Evolutionary conservation across 2,888 invertebrate genomes (phyloP), one percentile per base, ranked within the genome.

Genomic region (Tricholauxania praeusta): DNA sequence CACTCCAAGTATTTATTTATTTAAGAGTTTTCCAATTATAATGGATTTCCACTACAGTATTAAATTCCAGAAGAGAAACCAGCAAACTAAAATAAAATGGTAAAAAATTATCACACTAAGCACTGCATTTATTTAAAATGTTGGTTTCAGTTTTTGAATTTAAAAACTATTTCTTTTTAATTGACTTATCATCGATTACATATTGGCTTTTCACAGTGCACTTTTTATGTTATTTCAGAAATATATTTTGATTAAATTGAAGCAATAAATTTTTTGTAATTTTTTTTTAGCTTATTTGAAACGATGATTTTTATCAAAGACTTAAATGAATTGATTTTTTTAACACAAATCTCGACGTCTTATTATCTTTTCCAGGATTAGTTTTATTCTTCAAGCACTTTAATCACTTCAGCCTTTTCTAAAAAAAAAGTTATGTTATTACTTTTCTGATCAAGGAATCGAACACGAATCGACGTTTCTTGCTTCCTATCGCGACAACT

Each of bases 401-500:
- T 51, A 70, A 60, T 68, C 28, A 32, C 71, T 48, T 70, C 52
- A 28, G 28, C 28, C 28, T 62, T 66, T 48, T 65, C 39, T 19
- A 7, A n/a, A 53, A 14, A 48, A 53, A 22, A 55, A 51, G 66
- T 57, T 49, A 4, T 28, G 22, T 12, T 55, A 74, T 75, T 82
- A 82, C 80, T 82, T 80, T 79, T 80, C 74, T 72, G 72, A 68
- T 63, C 74, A 75, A 76, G 75, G 78, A 81, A 73, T 75, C 83
- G 80, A 80, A 78, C 79, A 81, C 51, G 63, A 74, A 60, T 19
- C 47, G 59, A 60, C 60, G 32, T 60, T 60, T 75, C 52, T 72
- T 80, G 80, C 84, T 82, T 82, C 86, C 85, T 86, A 85, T 82
- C 86, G 83, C 86, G 85, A 80, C 87, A 84, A 86, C 84, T 83